Base-by-base conservation (phyloP, 2,888 invertebrate genomes). In the Orthosia incerta region DNA sequence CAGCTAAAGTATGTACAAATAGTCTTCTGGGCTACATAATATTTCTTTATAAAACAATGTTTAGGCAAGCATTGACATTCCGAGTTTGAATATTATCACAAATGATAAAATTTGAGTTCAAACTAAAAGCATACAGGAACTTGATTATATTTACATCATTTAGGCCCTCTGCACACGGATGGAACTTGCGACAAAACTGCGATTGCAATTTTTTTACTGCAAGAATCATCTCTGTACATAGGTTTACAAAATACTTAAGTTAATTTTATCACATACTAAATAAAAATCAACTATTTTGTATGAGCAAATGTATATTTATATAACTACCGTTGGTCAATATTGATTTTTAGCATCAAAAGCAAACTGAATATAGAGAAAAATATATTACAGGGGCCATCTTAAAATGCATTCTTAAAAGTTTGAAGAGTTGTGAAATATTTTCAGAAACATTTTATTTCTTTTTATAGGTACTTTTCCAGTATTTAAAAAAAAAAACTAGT, bases 321-420 rank as follows among this genome's bases (percentile, higher is more conserved):
- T 87, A 92, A 87, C 95, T 95, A 95, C 93, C 87, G 92, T 95
- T 95, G 95, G 95, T 95, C 95, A 93, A 92, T 90, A 89, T 84
- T 87, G 78, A 84, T 85, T 85, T 82, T 81, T 86, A 83, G 81
- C 84, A 86, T 88, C 85, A 76, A 74, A 82, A 79, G 81, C 82
- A 63, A 76, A 80, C 62, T 31, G 60, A 77, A 68, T 31, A 48
- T 53, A 71, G 18, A 50, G 12, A 4, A 80, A 80, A 80, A 16
- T 45, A 80, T 55, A 65, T 23, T 15, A 57, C 12, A 13, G 62
- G 62, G 59, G 61, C 62, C 83, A 69, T 74, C 48, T 31, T 53
- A 3, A 26, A 53, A 48, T 45, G 15, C 48, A 26, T 23, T 56
- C 9, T 56, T 71, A 18, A 13, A 15, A 20, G 20, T n/a, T 77